These are phyloP conservation scores for Euschistus heros DNA, from an alignment of 1,140 invertebrate genomes.

Conservation along the genomic window DNA sequence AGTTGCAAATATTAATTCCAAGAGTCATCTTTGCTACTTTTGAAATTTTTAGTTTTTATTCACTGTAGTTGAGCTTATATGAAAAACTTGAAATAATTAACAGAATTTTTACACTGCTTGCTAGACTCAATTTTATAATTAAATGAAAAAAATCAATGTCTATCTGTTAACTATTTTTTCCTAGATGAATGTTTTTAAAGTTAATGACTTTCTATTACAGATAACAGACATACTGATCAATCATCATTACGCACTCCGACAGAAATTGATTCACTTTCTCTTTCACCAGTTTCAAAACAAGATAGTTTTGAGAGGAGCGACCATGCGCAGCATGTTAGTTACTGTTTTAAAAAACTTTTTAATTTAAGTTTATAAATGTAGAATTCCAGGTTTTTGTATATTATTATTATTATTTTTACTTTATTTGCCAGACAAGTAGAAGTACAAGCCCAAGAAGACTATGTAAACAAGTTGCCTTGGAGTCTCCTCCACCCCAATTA, in stretches of 20 bases:
- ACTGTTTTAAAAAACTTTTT: background rate
- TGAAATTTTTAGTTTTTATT: too few species aligned
- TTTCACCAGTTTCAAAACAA: constrained; percentile 30
- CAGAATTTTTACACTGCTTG: too few species aligned
- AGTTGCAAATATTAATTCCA: too few species aligned
- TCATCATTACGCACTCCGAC: constrained; percentile 26
- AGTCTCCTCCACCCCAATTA: constrained; percentile 42
- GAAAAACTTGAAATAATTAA: too few species aligned
- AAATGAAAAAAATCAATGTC: too few species aligned
- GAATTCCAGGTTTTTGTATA: background rate
- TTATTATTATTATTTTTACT: background rate
- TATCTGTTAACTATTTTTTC: too few species aligned
- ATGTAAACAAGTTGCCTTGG: constrained; percentile 55
- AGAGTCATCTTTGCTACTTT: too few species aligned
- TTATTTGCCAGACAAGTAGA: constrained; percentile 32
- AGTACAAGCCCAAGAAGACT: constrained; percentile 49
- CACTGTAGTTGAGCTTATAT: too few species aligned
- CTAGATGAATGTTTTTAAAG: too few species aligned
- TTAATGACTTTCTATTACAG: constrained; percentile 19
- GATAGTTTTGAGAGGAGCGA: constrained; percentile 30
- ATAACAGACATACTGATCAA: constrained; percentile 23
- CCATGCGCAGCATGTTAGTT: constrained; percentile 22
- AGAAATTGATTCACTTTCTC: constrained; percentile 29
- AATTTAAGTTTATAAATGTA: background rate
- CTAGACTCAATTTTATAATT: too few species aligned